Evolutionary conservation across 2,113 vertebrate genomes (phyloP).

Genomic region (Pungitius pungitius): DNA sequence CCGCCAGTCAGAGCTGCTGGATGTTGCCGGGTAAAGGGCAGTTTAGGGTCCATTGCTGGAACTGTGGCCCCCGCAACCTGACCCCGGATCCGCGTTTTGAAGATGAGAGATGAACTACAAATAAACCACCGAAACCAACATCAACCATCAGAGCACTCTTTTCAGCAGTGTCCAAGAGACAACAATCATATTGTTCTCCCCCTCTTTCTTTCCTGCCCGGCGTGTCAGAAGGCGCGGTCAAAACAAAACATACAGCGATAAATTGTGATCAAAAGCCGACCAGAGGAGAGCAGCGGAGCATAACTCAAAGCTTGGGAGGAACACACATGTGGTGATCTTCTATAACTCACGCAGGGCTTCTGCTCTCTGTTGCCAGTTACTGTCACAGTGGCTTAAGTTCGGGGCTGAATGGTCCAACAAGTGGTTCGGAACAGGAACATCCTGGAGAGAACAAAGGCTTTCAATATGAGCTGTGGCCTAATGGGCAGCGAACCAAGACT

Average conservation of each 20-base stretch:
- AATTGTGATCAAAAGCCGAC: conserved; percentile 62
- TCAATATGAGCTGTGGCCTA: conserved; percentile 46
- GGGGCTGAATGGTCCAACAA: conserved; percentile 50
- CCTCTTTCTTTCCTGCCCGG: conserved; percentile 5
- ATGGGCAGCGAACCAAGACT: conserved; percentile 33
- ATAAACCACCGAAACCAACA: background rate
- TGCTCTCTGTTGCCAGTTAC: conserved; percentile 61
- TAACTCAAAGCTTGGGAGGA: conserved; percentile 52
- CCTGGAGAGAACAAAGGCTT: conserved; percentile 63
- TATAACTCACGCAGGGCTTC: conserved; percentile 56
- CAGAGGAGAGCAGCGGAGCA: conserved; percentile 37
- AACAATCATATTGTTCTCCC: conserved; percentile 20
- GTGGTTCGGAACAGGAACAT: conserved; percentile 48
- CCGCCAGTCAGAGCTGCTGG: too few relatives aligned
- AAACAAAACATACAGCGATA: conserved; percentile 34
- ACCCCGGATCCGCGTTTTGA: too few relatives aligned
- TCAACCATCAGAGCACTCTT: background rate
- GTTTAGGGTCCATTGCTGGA: too few relatives aligned
- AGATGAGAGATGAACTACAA: background rate
- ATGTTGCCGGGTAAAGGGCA: too few relatives aligned
- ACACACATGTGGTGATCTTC: conserved; percentile 60
- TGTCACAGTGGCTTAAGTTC: conserved; percentile 67
- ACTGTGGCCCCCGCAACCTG: too few relatives aligned
- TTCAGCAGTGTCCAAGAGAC: conserved; percentile 4
- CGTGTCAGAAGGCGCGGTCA: conserved; percentile 16